Evolutionary conservation across 2,113 vertebrate species (phyloP).

Genomic region (Bombycilla garrulus): DNA sequence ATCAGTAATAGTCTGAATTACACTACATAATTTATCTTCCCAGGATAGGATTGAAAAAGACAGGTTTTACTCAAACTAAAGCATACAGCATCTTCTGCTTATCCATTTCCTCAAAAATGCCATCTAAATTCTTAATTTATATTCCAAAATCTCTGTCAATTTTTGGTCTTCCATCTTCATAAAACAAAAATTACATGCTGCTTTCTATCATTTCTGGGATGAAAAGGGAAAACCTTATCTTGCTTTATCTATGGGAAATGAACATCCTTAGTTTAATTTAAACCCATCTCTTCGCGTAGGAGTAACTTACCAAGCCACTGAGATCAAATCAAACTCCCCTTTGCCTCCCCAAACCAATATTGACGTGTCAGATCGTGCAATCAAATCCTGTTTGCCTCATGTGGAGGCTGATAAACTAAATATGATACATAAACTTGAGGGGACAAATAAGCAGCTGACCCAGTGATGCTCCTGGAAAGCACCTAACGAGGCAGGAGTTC

Average conservation of each 20-base stretch:
- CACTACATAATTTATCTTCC: constrained; percentile 43
- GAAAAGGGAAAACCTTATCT: constrained; percentile 46
- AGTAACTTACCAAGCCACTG: background rate
- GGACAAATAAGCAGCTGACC: background rate
- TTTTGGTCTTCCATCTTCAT: constrained; percentile 46
- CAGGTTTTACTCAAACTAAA: constrained; percentile 34
- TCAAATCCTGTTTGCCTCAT: constrained; percentile 1
- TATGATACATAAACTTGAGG: background rate
- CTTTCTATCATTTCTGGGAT: constrained; percentile 36
- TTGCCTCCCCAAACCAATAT: background rate
- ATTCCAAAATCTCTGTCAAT: constrained; percentile 49
- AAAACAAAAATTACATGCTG: constrained; percentile 51
- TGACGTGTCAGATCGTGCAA: background rate
- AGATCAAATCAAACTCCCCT: constrained; percentile 18
- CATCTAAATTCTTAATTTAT: constrained; percentile 73
- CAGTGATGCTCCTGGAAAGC: background rate
- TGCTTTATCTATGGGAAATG: constrained; percentile 55
- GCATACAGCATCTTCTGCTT: constrained; percentile 6
- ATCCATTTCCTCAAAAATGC: constrained; percentile 66
- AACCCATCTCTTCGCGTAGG: constrained; percentile 38
- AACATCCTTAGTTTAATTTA: constrained; percentile 63
- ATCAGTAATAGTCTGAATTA: constrained; percentile 68
- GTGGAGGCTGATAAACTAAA: background rate
- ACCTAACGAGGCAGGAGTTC: background rate
- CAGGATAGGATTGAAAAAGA: constrained; percentile 50